Evolutionary conservation across 1,140 invertebrate species (phyloP).

Genomic region (Plutomurus gul): DNA sequence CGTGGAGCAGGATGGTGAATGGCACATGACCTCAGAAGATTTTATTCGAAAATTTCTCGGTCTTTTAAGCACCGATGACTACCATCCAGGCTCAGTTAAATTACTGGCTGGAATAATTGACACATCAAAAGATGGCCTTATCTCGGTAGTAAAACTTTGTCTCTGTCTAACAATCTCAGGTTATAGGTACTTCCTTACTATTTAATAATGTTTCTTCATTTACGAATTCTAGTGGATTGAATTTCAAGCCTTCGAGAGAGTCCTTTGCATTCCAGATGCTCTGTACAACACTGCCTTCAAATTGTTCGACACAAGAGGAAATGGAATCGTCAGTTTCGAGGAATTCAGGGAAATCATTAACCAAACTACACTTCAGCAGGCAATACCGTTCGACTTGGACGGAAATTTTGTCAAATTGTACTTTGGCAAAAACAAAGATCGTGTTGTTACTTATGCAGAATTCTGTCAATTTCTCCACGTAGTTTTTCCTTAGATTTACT

Average conservation of each 20-base stretch:
- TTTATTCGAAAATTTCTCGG: conserved; percentile 91
- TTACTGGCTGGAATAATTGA: conserved; percentile 93
- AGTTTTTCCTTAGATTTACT: too few species aligned
- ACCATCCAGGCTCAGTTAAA: conserved; percentile 84
- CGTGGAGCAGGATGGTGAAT: conserved; percentile 80
- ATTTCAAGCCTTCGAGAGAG: conserved; percentile 96
- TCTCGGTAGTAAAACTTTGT: conserved; percentile 92
- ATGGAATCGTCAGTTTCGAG: conserved; percentile 59
- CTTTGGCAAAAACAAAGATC: conserved; percentile 92
- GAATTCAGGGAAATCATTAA: conserved; percentile 94
- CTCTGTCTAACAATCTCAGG: too few species aligned
- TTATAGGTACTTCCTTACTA: too few species aligned
- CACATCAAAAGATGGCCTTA: conserved; percentile 96
- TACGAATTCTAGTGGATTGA: too few species aligned
- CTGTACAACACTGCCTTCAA: conserved; percentile 97
- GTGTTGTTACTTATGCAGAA: conserved; percentile 88
- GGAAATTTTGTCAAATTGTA: conserved; percentile 94
- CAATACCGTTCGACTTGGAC: conserved; percentile 95
- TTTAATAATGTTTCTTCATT: too few species aligned
- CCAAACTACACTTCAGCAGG: conserved; percentile 87
- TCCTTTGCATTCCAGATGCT: conserved; percentile 94
- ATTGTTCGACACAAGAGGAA: conserved; percentile 93
- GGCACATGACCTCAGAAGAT: conserved; percentile 88
- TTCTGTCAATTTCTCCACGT: conserved; percentile 97
- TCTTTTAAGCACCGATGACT: conserved; percentile 75